Evolutionary conservation across 2,888 invertebrate species (phyloP).

Genomic region (Macrostomum cliftonense): DNA sequence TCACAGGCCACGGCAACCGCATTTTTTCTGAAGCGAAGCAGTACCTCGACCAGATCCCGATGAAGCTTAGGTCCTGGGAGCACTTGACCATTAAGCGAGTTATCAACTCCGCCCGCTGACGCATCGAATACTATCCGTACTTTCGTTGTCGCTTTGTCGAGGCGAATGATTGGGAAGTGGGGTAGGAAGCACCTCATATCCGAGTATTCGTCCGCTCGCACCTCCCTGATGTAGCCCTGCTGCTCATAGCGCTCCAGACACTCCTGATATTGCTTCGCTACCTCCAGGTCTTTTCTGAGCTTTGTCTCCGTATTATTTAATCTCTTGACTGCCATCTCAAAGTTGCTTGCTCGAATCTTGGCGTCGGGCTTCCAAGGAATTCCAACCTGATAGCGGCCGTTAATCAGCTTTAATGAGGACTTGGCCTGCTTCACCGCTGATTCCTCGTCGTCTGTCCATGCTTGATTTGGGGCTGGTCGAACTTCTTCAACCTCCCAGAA

Average conservation of each 20-base stretch:
- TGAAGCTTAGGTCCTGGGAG: slow-evolving; percentile 15
- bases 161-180: slow-evolving; percentile 4
- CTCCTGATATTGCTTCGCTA: slow-evolving; percentile 7
- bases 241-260: slow-evolving; percentile 9
- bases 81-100: slow-evolving; percentile 12
- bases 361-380: slow-evolving; percentile 3
- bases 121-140: slow-evolving; percentile 14
- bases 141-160: slow-evolving; percentile 10
- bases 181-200: slow-evolving; percentile 1
- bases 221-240: slow-evolving; percentile 9
- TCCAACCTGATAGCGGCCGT: neutral
- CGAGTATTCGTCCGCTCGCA: too few relatives aligned
- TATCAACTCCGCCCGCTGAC: slow-evolving; percentile 7
- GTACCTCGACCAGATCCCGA: slow-evolving; percentile 13
- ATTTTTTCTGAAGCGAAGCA: slow-evolving; percentile 6
- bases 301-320: slow-evolving; percentile 10
- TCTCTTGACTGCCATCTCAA: slow-evolving; percentile 1
- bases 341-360: neutral
- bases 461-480: too few relatives aligned
- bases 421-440: neutral
- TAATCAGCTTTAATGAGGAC: neutral
- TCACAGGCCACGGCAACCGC: slow-evolving; percentile 2
- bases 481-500: slow-evolving; percentile 2
- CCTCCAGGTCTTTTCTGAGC: slow-evolving; percentile 6
- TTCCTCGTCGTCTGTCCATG: neutral